A percentile compares a stretch with the other conserved stretches of the same genome.
Conservation (phyloP, 1,140 invertebrate species). For the Drosophila ogumai region DNA sequence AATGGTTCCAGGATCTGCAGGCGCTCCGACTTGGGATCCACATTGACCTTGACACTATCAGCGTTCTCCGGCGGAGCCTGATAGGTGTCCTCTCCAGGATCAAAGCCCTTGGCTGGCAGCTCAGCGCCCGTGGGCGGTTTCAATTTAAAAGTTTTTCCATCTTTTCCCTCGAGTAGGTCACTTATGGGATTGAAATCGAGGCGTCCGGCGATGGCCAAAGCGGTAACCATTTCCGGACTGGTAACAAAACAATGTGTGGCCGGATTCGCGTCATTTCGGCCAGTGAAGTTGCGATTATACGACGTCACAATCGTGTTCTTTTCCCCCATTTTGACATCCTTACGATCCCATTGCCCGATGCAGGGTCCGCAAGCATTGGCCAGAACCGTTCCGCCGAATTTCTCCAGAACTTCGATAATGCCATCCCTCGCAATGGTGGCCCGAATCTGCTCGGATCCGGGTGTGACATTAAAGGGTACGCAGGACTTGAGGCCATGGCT, state of each 20-base stretch:
- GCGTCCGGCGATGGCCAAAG: slow-evolving; percentile 95
- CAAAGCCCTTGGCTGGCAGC: slow-evolving; percentile 96
- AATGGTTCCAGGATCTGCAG: slow-evolving; percentile 97
- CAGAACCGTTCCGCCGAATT: slow-evolving; percentile 91
- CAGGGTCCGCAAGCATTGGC: slow-evolving; percentile 99
- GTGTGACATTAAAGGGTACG: slow-evolving; percentile 98
- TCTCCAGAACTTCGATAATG: slow-evolving; percentile 90
- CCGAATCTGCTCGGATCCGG: slow-evolving; percentile 99
- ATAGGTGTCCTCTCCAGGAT: slow-evolving; percentile 98
- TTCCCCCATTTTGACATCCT: slow-evolving; percentile 99
- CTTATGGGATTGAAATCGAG: slow-evolving; percentile 97
- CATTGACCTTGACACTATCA: slow-evolving; percentile 89
- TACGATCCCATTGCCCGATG: slow-evolving; percentile 99
- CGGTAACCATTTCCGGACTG: slow-evolving; percentile 98
- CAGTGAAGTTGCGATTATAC: slow-evolving; percentile 99
- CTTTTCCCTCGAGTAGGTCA: slow-evolving; percentile 91
- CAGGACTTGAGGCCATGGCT: slow-evolving; percentile 97
- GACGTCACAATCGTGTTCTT: slow-evolving; percentile 99
- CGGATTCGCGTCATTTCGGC: slow-evolving; percentile 99
- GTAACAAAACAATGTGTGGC: slow-evolving; percentile 99
- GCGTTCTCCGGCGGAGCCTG: slow-evolving; percentile 90
- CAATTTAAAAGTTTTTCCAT: slow-evolving; percentile 97
- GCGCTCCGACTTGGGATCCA: slow-evolving; percentile 95
- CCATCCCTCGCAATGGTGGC: slow-evolving; percentile 99
- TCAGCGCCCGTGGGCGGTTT: slow-evolving; percentile 96